Base-by-base conservation (phyloP, 2,113 vertebrate genomes). In the Pseudonaja textilis region DNA sequence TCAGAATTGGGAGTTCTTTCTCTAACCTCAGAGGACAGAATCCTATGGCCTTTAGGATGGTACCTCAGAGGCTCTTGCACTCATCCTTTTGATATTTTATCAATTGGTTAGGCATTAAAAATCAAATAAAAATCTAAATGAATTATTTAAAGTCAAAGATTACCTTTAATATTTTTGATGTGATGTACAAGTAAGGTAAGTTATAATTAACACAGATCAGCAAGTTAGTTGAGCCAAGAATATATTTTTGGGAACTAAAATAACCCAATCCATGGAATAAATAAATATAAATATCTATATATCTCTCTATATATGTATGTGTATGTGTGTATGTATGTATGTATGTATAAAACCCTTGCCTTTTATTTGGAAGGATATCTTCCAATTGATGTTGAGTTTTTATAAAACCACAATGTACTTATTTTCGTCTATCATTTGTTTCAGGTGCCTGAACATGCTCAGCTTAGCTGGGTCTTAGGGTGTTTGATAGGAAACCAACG, bases 381-480 rank as follows among this genome's bases (percentile, higher is more conserved):
- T 91, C 59, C 29, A 57, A 2, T 91, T 94, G 87, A 92, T 20
- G 1, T 8, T 16, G 26, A 2, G 2, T 59, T 16, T 69, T 39
- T 91, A 90, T 42, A 4, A 59, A 85, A 11, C 89, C 74, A 12
- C n/a, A 85, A 61, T 88, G 57, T 92, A 88, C 81, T 20, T 25
- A 88, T 95, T 85, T 2, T 95, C 50, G 64, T 91, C 0, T 95
- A 12, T 23, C 91, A 3, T 88, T 93, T 89, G 11, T 95, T 97
- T 29, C 95, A 99, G 99, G 98, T 99, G 57, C 95, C 98, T 3
- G 98, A 99, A 87, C 99, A 99, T 25, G 95, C 98, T 1, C 98
- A 99, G 61, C 98, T 99, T 85, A 98, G 97, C 91, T 99, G 99
- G 99, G 98, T 99, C 96, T 97, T 99, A 88, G 97, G 98, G 89